Percentiles rank a stretch among this genome's conserved stretches.
phyloP scores from a whole-genome alignment of 2,797 vertebrate genomes.

The Cyclura pinguis region DNA sequence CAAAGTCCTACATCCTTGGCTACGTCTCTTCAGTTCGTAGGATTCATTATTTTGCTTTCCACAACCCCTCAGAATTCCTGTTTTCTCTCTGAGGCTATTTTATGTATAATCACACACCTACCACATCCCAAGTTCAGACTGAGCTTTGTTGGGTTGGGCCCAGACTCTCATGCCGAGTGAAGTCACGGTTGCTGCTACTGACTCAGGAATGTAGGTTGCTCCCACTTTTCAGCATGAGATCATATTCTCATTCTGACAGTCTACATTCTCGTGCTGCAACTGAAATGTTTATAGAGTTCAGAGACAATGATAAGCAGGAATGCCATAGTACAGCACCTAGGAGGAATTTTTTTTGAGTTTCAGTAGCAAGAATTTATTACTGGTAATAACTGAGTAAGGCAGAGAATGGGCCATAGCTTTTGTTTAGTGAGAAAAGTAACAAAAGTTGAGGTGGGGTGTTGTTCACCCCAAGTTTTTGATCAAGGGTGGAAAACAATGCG shows the following conservation, averaged over 20 bases:
- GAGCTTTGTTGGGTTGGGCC: conserved; percentile 21
- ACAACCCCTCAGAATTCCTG: not conserved
- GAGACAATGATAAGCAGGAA: not conserved
- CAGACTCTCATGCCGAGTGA: conserved; percentile 12
- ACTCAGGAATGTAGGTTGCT: not conserved
- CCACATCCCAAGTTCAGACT: not conserved
- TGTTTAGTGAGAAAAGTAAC: not conserved
- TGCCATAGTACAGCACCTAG: not conserved
- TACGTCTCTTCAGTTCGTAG: not conserved
- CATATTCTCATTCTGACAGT: not conserved
- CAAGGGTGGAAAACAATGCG: not conserved
- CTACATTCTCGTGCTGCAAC: not conserved
- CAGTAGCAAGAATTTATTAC: not conserved
- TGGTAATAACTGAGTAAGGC: not conserved
- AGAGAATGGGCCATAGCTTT: not conserved
- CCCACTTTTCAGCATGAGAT: not conserved
- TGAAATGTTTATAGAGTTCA: not conserved
- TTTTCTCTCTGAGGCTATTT: not conserved
- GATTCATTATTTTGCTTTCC: not conserved
- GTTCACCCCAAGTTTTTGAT: not conserved
- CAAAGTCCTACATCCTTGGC: too few relatives aligned
- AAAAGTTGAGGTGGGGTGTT: not conserved
- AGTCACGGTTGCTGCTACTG: not conserved
- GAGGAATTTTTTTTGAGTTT: not conserved
- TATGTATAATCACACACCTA: not conserved